Base-by-base conservation (phyloP, 2,797 vertebrate species). In the Chaenodraco wilsoni region DNA sequence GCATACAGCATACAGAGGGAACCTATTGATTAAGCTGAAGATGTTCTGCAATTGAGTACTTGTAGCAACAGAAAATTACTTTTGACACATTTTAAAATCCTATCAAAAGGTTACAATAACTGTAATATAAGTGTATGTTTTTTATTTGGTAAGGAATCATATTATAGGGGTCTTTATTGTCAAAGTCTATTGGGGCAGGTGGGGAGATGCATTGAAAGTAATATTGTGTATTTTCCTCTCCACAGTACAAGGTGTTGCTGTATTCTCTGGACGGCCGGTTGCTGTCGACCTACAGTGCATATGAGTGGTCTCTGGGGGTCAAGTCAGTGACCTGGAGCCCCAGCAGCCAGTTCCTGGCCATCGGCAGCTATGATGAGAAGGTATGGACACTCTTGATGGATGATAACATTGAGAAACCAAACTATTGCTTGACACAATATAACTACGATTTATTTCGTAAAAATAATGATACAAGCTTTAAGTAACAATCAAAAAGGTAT, bases 291-390 rank as follows among this genome's bases (percentile, higher is more conserved):
- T 99, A 95, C 84, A 93, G 89, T 0, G 98, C 98, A 1, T 99
- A 99, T 0, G 96, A 98, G 45, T 99, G 97, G 97, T 98, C 96
- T 0, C 90, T 99, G 19, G 98, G 98, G 1, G 74, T 99, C 61
- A 99, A 99, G 86, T 94, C 95, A 0, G 82, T 97, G 0, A 78
- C 95, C 54, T 99, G 98, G 98, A 98, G 97, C 72, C 97, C 97
- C 83, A 99, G 96, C 93, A 99, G 98, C 51, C 98, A 99, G 76
- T 97, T 99, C 88, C 92, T 99, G 88, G 97, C 96, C 0, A 85
- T 99, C 2, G 98, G 98, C 65, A 99, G 98, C 92, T 99, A 96
- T 2, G 98, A 99, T 62, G 97, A 97, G 75, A 99, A 98, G 94
- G 98, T 99, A 90, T 69, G 70, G n/a, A 55, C 23, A 51, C 23